Evolutionary conservation across 1,140 invertebrate species (phyloP).

Genomic region (Dinothrombium tinctorium): DNA sequence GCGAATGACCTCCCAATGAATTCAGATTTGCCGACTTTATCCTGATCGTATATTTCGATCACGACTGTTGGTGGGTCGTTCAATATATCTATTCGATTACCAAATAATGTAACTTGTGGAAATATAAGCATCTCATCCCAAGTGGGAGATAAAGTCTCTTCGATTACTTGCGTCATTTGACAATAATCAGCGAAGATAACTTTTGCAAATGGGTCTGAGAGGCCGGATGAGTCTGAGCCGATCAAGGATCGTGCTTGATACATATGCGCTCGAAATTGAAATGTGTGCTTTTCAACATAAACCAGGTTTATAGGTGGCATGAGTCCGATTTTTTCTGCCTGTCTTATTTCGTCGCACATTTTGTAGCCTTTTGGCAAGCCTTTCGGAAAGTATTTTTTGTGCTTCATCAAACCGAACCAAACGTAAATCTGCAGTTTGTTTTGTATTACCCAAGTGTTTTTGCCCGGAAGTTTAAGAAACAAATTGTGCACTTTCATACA

Average conservation of each 20-base stretch:
- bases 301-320: not conserved
- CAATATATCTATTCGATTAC: constrained; percentile 49
- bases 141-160: constrained; percentile 67
- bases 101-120: constrained; percentile 51
- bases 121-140: constrained; percentile 70
- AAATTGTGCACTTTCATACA: too few relatives aligned
- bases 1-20: constrained; percentile 58
- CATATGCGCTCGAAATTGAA: constrained; percentile 62
- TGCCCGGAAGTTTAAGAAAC: too few relatives aligned
- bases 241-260: constrained; percentile 71
- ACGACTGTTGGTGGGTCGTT: constrained; percentile 51
- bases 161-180: constrained; percentile 34
- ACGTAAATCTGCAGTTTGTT: too few relatives aligned
- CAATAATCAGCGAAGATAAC: constrained; percentile 27
- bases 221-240: constrained; percentile 63
- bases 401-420: too few relatives aligned
- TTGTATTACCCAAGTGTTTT: too few relatives aligned
- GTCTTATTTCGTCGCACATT: too few relatives aligned
- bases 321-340: too few relatives aligned
- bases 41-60: constrained; percentile 72
- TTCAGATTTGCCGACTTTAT: constrained; percentile 61
- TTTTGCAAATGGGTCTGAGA: constrained; percentile 66
- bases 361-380: too few relatives aligned
- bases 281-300: constrained; percentile 26
- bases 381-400: too few relatives aligned